Percentiles rank a stretch among this genome's conserved stretches.
phyloP scores from a whole-genome alignment of 2,888 invertebrate species.

The Ypsolopha sequella region DNA sequence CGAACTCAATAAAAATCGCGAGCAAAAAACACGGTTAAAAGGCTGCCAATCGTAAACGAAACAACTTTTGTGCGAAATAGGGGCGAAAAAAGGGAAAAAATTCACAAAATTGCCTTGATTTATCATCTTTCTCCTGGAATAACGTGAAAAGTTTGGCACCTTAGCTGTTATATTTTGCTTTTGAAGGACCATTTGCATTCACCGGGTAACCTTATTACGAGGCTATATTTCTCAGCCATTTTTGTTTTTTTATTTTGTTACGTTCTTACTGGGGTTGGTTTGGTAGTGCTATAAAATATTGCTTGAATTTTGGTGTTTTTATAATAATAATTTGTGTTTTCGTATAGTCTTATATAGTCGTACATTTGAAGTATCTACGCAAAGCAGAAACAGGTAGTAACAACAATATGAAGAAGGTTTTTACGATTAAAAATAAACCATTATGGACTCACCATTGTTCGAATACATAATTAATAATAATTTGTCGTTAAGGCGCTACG shows the following conservation, averaged over 20 bases:
- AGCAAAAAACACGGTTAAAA: neutral
- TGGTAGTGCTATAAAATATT: too few relatives aligned
- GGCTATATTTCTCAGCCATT: neutral
- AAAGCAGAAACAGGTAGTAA: too few relatives aligned
- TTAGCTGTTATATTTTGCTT: slow-evolving; percentile 2
- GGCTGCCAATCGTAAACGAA: slow-evolving; percentile 30
- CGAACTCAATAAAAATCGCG: neutral
- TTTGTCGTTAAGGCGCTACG: too few relatives aligned
- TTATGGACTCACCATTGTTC: too few relatives aligned
- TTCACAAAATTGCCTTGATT: slow-evolving; percentile 44
- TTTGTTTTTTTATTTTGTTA: neutral
- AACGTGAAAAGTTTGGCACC: slow-evolving; percentile 15
- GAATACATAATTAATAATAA: too few relatives aligned
- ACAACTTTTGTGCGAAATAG: slow-evolving; percentile 14
- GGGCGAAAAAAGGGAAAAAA: slow-evolving; percentile 20
- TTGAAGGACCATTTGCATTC: slow-evolving; percentile 21
- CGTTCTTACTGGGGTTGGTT: too few relatives aligned
- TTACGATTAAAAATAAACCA: too few relatives aligned
- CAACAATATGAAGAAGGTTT: too few relatives aligned
- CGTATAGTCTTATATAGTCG: too few relatives aligned
- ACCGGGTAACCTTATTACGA: slow-evolving; percentile 8
- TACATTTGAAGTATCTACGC: too few relatives aligned
- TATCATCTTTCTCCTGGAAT: slow-evolving; percentile 22
- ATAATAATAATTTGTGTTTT: too few relatives aligned
- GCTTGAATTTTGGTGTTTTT: too few relatives aligned